Evolutionary conservation across 2,888 invertebrate genomes (phyloP).

Genomic region (Unio delphinus): DNA sequence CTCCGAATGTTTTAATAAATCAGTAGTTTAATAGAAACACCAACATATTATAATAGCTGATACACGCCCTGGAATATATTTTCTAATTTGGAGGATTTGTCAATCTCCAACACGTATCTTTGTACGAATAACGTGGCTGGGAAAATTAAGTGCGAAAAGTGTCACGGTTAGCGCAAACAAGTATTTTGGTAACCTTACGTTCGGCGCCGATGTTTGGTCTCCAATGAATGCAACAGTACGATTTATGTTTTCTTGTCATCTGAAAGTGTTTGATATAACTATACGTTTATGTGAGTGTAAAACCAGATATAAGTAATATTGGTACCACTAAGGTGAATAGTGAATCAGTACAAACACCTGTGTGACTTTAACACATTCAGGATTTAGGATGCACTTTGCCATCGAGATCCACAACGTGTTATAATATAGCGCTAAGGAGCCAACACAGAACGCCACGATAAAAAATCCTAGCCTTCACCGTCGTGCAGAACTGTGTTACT

Average conservation of each 20-base stretch:
- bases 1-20: conserved; percentile 49
- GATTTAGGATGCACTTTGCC: conserved; percentile 17
- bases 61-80: conserved; percentile 31
- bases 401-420: conserved; percentile 39
- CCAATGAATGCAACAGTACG: too few relatives aligned
- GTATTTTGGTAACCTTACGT: conserved; percentile 34
- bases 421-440: conserved; percentile 30
- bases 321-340: conserved; percentile 41
- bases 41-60: conserved; percentile 50
- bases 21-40: conserved; percentile 51
- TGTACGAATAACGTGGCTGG: conserved; percentile 18
- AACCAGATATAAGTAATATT: conserved; percentile 29
- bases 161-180: conserved; percentile 43
- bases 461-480: conserved; percentile 12
- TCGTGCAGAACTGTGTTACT: conserved; percentile 27
- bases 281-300: too few relatives aligned
- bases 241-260: too few relatives aligned
- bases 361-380: conserved; percentile 11
- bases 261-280: too few relatives aligned
- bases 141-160: conserved; percentile 32
- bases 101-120: conserved; percentile 15
- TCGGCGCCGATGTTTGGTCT: too few relatives aligned
- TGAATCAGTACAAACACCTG: conserved; percentile 34
- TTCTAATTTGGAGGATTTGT: conserved; percentile 13
- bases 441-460: conserved; percentile 16